phyloP scores from a whole-genome alignment of 64 coral and sea anemone species.

The Montipora capricornis region DNA sequence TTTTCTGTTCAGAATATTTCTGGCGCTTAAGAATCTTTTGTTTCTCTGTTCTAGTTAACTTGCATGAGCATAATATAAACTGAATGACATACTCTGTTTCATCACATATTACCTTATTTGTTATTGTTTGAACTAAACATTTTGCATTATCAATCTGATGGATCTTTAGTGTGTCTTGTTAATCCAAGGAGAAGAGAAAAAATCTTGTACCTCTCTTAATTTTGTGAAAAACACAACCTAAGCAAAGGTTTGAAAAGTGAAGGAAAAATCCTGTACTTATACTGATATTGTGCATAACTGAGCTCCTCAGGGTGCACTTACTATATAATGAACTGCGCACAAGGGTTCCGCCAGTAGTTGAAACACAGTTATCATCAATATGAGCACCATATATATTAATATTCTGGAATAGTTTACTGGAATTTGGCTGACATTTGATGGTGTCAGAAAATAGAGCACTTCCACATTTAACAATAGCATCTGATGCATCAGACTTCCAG shows the following conservation, averaged over 20 bases:
- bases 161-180: constrained; percentile 39
- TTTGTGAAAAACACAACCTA: constrained; percentile 46
- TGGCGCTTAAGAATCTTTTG: constrained; percentile 71
- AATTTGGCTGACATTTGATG: too few relatives aligned
- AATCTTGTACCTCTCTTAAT: constrained; percentile 39
- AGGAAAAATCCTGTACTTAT: constrained; percentile 18
- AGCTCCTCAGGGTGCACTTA: neutral
- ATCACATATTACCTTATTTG: constrained; percentile 47
- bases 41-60: constrained; percentile 45
- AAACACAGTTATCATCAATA: neutral
- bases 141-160: constrained; percentile 14
- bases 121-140: constrained; percentile 47
- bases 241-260: neutral
- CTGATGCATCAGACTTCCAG: neutral
- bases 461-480: constrained; percentile 22
- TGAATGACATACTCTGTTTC: constrained; percentile 31
- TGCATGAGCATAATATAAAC: constrained; percentile 64
- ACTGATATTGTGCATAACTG: constrained; percentile 1
- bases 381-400: constrained; percentile 37
- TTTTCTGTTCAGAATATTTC: constrained; percentile 63
- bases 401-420: too few relatives aligned
- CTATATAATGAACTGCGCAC: neutral
- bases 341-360: neutral
- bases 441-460: neutral
- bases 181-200: constrained; percentile 45